A percentile compares a stretch with the other conserved stretches of the same genome.
Conservation (phyloP, 2,113 vertebrate species). For the Cinclus cinclus region DNA sequence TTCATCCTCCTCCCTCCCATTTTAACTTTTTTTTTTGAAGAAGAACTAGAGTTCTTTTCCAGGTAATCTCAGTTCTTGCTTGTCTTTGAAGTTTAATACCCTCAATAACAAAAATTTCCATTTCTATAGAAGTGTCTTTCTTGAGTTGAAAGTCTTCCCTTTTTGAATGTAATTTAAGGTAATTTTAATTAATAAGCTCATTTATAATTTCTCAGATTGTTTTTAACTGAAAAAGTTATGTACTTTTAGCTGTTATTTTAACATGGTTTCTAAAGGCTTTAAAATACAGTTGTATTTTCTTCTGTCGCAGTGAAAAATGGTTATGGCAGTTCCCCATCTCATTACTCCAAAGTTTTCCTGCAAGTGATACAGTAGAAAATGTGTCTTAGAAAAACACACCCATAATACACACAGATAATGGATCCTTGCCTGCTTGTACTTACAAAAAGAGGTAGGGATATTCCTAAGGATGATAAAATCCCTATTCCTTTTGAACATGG, state of each 20-base stretch:
- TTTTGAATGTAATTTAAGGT: not conserved
- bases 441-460: not conserved
- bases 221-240: not conserved
- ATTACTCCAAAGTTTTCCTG: not conserved
- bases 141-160: not conserved
- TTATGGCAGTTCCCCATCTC: not conserved
- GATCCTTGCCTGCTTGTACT: not conserved
- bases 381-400: not conserved
- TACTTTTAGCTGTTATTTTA: not conserved
- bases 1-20: not conserved
- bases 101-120: not conserved
- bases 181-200: constrained; percentile 11
- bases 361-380: not conserved
- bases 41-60: not conserved
- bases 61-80: constrained; percentile 14
- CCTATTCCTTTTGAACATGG: not conserved
- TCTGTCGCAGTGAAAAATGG: not conserved
- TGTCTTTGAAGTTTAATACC: constrained; percentile 16
- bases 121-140: not conserved
- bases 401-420: not conserved
- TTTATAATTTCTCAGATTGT: not conserved
- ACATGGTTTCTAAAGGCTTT: not conserved
- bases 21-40: not conserved
- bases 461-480: not conserved
- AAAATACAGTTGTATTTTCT: not conserved